Base-by-base conservation (phyloP, 2,797 vertebrate species). In the Coccyzus lansbergi region DNA sequence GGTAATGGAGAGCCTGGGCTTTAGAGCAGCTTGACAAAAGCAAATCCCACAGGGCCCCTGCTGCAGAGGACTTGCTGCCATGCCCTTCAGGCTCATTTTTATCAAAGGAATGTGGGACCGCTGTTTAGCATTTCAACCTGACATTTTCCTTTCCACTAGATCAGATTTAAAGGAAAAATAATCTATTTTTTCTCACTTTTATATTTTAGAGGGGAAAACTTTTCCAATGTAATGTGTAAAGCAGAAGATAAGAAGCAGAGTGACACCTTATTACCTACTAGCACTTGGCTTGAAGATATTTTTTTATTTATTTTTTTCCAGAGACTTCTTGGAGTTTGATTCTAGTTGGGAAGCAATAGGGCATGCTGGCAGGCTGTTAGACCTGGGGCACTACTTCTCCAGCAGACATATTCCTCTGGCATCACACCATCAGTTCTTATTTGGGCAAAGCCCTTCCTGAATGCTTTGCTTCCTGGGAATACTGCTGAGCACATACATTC, bases 341-440 rank as follows among this genome's bases (percentile, higher is more conserved):
- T n/a, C 49, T 1, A 1, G 10, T 40, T 31, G 53, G 62, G 77
- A 42, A 33, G 34, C 3, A 4, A 3, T 15, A 9, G 1, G 8
- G 22, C 14, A 16, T 0, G 2, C 36, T 49, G 0, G 0, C 25
- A 75, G 83, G 15, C 69, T 85, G 38, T 55, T 75, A 10, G 55
- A 33, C 71, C 55, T 21, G 75, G 22, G 67, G 26, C 34, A 44
- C 26, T 63, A 36, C 21, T 72, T 31, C 53, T 82, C 63, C 60
- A 59, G 49, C 80, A 86, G 34, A 25, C 9, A 9, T 21, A 49
- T 49, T 81, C 84, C 89, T 58, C 56, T 40, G 58, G 71, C 40
- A 2, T 44, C 49, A 33, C 69, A 3, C 31, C 65, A 53, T 25
- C 71, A 83, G 81, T 67, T 87, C 59, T 49, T 76, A 28, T 22